Conservation (phyloP, 2,888 invertebrate genomes). For the Phalangium opilio region DNA sequence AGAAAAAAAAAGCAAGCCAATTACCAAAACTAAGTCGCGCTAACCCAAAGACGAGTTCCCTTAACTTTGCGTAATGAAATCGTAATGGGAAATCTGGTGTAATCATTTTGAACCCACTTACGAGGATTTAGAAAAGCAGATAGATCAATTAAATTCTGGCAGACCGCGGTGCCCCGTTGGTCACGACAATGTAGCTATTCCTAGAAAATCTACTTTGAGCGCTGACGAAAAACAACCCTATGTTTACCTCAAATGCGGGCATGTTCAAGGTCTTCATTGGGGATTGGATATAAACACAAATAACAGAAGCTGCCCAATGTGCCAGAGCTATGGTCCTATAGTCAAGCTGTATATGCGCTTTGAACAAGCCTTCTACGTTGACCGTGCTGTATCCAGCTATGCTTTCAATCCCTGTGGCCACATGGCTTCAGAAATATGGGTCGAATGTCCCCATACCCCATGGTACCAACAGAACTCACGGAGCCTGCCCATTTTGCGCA, state of each 20-base stretch:
- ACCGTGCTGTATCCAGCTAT: constrained; percentile 78
- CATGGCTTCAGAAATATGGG: constrained; percentile 89
- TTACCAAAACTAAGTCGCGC: too few relatives aligned
- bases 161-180: constrained; percentile 96
- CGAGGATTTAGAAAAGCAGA: constrained; percentile 51
- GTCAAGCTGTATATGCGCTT: constrained; percentile 93
- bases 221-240: constrained; percentile 64
- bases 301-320: constrained; percentile 83
- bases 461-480: constrained; percentile 95
- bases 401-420: constrained; percentile 99
- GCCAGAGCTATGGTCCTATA: constrained; percentile 73
- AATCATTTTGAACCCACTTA: too few relatives aligned
- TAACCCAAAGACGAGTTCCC: too few relatives aligned
- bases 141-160: constrained; percentile 93
- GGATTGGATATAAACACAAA: constrained; percentile 73
- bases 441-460: constrained; percentile 93
- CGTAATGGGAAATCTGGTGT: too few relatives aligned
- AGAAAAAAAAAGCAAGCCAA: too few relatives aligned
- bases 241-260: constrained; percentile 93
- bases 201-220: constrained; percentile 41
- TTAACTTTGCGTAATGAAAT: too few relatives aligned
- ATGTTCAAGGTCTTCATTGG: constrained; percentile 69
- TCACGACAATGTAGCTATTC: constrained; percentile 92
- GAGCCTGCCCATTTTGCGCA: constrained; percentile 98
- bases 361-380: constrained; percentile 94